phyloP scores from a whole-genome alignment of 2,113 vertebrate genomes.

The Chloroceryle aenea region DNA sequence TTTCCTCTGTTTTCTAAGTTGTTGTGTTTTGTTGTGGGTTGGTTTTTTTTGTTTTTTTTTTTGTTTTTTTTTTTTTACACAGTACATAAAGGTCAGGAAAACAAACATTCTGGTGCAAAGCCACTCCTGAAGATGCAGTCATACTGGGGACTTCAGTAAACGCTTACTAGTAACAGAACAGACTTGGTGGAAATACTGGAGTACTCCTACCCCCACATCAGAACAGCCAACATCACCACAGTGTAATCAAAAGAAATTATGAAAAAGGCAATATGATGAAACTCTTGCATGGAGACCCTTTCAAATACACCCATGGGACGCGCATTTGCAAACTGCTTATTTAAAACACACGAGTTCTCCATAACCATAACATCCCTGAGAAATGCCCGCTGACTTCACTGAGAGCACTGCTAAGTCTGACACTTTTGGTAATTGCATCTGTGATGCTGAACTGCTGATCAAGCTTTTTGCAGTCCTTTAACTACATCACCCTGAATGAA shows the following conservation, averaged over 20 bases:
- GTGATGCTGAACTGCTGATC: background rate
- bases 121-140: background rate
- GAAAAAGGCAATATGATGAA: background rate
- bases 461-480: background rate
- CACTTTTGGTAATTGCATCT: background rate
- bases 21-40: too few species aligned
- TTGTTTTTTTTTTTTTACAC: too few species aligned
- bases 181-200: background rate
- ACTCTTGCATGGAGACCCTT: background rate
- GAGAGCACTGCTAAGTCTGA: background rate
- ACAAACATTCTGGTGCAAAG: background rate
- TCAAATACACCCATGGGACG: background rate
- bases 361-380: background rate
- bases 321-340: background rate
- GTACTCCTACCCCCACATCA: background rate
- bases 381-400: background rate
- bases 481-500: background rate
- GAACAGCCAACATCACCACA: background rate
- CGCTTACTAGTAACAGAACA: background rate
- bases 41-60: too few species aligned
- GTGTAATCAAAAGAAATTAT: background rate
- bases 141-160: background rate
- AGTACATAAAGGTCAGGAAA: background rate
- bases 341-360: background rate
- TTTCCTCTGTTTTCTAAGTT: background rate